phyloP scores from a whole-genome alignment of 2,113 vertebrate genomes.

The Paradisaea rubra region DNA sequence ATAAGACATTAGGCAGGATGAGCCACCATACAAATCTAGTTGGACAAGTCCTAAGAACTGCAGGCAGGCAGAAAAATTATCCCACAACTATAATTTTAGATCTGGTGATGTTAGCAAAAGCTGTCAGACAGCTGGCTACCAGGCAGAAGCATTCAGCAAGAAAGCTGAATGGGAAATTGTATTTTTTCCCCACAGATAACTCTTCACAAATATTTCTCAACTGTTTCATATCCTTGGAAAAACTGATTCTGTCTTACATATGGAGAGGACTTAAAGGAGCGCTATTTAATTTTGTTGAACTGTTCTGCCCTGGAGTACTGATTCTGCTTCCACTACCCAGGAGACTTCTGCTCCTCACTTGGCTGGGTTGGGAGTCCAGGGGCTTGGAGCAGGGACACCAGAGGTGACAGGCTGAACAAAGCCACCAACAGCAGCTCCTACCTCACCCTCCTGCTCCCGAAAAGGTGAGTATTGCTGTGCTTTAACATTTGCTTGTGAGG shows the following conservation, averaged over 20 bases:
- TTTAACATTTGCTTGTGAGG: neutral
- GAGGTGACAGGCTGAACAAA: neutral
- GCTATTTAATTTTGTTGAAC: neutral
- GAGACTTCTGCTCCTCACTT: neutral
- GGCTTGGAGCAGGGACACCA: neutral
- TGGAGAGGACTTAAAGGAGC: neutral
- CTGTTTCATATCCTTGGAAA: neutral
- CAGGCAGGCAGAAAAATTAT: neutral
- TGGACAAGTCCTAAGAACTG: neutral
- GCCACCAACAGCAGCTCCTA: neutral
- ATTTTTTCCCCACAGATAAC: neutral
- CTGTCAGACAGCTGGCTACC: constrained; percentile 10
- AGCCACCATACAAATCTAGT: neutral
- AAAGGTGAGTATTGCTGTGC: neutral
- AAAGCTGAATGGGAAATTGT: constrained; percentile 20
- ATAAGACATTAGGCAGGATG: neutral
- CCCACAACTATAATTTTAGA: constrained; percentile 9
- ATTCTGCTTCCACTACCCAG: neutral
- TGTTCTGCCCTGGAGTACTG: neutral
- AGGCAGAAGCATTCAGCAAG: neutral
- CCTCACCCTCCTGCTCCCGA: neutral
- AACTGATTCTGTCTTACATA: neutral
- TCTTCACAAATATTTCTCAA: constrained; percentile 9
- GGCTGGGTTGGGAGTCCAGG: neutral
- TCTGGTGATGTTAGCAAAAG: neutral